These are phyloP conservation scores for Hyposoter dolosus DNA, from an alignment of 2,888 invertebrate genomes.

Conservation along the genomic window DNA sequence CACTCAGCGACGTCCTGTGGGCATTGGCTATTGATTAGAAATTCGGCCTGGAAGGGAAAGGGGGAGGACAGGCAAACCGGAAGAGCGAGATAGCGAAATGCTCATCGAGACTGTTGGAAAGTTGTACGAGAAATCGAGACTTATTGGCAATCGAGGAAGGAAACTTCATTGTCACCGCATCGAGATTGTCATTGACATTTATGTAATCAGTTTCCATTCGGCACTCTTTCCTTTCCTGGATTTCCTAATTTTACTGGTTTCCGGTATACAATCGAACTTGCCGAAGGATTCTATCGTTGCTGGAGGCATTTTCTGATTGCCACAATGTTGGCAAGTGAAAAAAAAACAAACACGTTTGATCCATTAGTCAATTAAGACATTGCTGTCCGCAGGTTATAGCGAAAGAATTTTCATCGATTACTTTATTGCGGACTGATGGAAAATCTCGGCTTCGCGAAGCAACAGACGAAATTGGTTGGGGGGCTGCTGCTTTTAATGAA, in stretches of 20 bases:
- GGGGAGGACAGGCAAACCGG: not conserved
- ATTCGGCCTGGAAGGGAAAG: slow-evolving; percentile 59
- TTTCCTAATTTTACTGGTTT: slow-evolving; percentile 20
- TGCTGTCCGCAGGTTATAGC: too few species aligned
- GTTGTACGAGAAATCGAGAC: slow-evolving; percentile 64
- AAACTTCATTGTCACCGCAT: slow-evolving; percentile 66
- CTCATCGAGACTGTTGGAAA: slow-evolving; percentile 65
- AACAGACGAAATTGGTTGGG: too few species aligned
- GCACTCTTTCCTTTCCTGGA: slow-evolving; percentile 20
- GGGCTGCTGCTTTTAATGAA: too few species aligned
- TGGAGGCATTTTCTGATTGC: not conserved
- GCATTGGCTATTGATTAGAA: slow-evolving; percentile 75
- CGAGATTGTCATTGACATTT: slow-evolving; percentile 46
- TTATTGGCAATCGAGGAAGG: slow-evolving; percentile 71
- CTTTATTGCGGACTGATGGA: too few species aligned
- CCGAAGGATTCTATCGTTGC: not conserved
- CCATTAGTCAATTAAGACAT: too few species aligned
- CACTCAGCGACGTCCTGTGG: slow-evolving; percentile 71
- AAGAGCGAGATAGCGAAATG: slow-evolving; percentile 20
- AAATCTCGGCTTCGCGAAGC: too few species aligned
- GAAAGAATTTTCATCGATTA: too few species aligned
- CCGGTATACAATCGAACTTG: slow-evolving; percentile 15
- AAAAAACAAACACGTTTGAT: too few species aligned
- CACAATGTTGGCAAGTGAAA: not conserved
- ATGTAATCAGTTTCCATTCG: slow-evolving; percentile 48